phyloP scores from a whole-genome alignment of 2,888 invertebrate species.

The Erannis defoliaria region DNA sequence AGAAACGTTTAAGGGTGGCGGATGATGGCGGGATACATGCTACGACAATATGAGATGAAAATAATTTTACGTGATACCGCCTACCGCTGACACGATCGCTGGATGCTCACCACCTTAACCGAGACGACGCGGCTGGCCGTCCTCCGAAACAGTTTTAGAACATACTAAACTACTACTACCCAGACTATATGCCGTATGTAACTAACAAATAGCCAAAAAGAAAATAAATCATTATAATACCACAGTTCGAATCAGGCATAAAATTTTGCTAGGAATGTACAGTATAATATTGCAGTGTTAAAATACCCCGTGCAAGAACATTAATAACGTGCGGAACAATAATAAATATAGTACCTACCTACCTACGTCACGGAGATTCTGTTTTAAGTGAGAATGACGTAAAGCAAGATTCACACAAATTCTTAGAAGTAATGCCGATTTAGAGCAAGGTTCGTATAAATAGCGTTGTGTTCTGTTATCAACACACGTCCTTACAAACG shows the following conservation, averaged over 20 bases:
- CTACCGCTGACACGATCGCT: no score
- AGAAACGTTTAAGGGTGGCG: background rate
- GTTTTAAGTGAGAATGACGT: slow-evolving; percentile 40
- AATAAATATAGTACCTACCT: slow-evolving; percentile 10
- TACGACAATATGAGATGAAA: no score
- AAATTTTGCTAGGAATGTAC: background rate
- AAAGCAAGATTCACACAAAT: slow-evolving; percentile 36
- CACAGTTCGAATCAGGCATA: background rate
- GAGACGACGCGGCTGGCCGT: no score
- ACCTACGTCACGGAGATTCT: slow-evolving; percentile 4
- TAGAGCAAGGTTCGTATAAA: slow-evolving; percentile 36
- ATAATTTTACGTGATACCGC: no score
- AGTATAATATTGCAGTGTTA: slow-evolving; percentile 4
- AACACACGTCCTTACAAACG: slow-evolving; percentile 1
- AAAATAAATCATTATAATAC: no score
- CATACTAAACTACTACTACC: no score
- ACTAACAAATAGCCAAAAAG: no score
- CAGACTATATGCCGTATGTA: no score
- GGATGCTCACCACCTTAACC: no score
- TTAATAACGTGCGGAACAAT: slow-evolving; percentile 29
- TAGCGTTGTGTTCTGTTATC: slow-evolving; percentile 11
- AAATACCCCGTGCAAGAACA: slow-evolving; percentile 15
- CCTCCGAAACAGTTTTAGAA: no score
- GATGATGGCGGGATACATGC: no score
- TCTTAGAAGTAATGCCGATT: slow-evolving; percentile 15